Conservation (phyloP, 2,797 vertebrate genomes). For the Hydrocynus forskahlii region DNA sequence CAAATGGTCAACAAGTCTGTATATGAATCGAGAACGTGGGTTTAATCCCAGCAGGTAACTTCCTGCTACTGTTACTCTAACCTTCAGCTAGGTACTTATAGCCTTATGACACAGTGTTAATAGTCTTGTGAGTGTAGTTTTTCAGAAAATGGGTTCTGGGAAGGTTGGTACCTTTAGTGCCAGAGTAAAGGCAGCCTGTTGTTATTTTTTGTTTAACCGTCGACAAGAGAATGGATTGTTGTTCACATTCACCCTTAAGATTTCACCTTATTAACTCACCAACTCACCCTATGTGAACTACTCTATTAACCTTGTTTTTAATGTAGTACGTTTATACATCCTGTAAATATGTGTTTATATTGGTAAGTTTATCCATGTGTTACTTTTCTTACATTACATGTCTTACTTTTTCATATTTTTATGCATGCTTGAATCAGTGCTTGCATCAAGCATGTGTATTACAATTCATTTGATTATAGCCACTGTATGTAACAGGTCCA, state of each 20-base stretch:
- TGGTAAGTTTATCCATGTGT: neutral
- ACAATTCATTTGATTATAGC: slow-evolving; percentile 8
- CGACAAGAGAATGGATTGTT: neutral
- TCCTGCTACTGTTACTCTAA: neutral
- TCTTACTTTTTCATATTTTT: neutral
- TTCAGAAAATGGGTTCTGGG: neutral
- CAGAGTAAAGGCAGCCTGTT: neutral
- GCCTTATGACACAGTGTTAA: neutral
- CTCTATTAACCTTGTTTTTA: neutral
- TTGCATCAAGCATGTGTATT: neutral
- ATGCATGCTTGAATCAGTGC: neutral
- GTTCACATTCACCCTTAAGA: neutral
- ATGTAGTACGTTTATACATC: neutral
- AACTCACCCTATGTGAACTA: neutral
- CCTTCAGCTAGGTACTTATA: slow-evolving; percentile 1
- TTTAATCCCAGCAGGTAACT: slow-evolving; percentile 10
- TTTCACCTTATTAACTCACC: too few species aligned
- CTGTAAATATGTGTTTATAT: neutral
- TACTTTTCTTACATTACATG: too few species aligned
- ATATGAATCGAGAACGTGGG: neutral
- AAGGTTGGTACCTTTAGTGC: neutral
- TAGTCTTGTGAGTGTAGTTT: neutral
- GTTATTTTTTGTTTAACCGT: neutral
- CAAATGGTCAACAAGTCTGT: neutral
- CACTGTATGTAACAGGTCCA: slow-evolving; percentile 43